phyloP scores from a whole-genome alignment of 2,888 invertebrate genomes.

The Formica aserva region DNA sequence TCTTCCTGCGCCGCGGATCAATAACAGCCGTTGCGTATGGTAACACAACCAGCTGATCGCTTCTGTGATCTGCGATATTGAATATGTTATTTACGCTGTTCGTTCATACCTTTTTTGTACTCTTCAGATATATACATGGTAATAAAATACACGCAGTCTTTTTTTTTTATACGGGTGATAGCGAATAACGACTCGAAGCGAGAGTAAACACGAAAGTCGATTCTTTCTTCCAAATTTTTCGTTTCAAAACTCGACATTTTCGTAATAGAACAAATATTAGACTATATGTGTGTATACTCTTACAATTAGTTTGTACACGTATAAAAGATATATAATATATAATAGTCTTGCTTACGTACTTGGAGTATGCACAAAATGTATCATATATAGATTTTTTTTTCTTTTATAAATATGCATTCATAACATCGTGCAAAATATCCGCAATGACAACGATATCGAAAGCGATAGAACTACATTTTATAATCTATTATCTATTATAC shows the following conservation, averaged over 20 bases:
- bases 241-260: neutral
- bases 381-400: neutral
- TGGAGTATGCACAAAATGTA: neutral
- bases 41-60: constrained; percentile 78
- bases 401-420: neutral
- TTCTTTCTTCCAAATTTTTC: neutral
- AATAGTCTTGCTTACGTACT: neutral
- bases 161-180: neutral
- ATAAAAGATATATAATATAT: neutral
- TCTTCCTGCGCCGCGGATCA: constrained; percentile 67
- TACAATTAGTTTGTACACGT: neutral
- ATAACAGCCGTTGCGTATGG: constrained; percentile 73
- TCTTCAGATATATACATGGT: neutral
- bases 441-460: neutral
- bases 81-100: constrained; percentile 63
- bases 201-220: neutral
- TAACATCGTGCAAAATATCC: neutral
- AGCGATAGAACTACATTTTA: neutral
- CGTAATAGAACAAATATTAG: neutral
- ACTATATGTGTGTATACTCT: too few relatives aligned
- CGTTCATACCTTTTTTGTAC: neutral
- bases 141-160: neutral
- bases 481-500: neutral
- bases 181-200: neutral
- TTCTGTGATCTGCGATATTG: constrained; percentile 21